Conservation (phyloP, 1,140 invertebrate species). For the Samia ricini region DNA sequence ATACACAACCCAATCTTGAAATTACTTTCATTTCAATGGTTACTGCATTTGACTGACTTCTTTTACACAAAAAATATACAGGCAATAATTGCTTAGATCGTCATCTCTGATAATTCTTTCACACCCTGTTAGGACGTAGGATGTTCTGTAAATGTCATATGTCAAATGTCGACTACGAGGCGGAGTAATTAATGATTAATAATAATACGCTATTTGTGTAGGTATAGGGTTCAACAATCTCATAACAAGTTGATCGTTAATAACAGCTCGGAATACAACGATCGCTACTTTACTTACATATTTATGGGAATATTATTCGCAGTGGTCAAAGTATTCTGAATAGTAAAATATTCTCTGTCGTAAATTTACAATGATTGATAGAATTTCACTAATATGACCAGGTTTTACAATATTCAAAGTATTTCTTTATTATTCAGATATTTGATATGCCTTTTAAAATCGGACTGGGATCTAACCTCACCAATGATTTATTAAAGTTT, state of each 20-base stretch:
- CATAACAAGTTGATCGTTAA: not conserved
- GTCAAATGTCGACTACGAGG: slow-evolving; percentile 34
- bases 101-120: slow-evolving; percentile 28
- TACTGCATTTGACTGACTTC: too few relatives aligned
- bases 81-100: slow-evolving; percentile 17
- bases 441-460: not conserved
- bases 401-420: not conserved
- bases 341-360: not conserved
- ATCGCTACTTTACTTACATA: not conserved
- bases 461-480: too few relatives aligned
- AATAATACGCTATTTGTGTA: not conserved
- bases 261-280: not conserved
- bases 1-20: too few relatives aligned
- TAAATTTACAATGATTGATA: not conserved
- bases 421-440: not conserved
- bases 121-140: slow-evolving; percentile 37
- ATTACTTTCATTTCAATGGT: too few relatives aligned
- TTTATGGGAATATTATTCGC: not conserved
- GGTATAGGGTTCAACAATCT: not conserved
- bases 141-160: slow-evolving; percentile 42
- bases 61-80: not conserved
- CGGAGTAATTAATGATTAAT: slow-evolving; percentile 43
- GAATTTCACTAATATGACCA: not conserved
- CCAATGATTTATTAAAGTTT: too few relatives aligned
- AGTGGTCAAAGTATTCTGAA: not conserved